phyloP scores from a whole-genome alignment of 2,797 vertebrate genomes.

The Steatocranus sp. region DNA sequence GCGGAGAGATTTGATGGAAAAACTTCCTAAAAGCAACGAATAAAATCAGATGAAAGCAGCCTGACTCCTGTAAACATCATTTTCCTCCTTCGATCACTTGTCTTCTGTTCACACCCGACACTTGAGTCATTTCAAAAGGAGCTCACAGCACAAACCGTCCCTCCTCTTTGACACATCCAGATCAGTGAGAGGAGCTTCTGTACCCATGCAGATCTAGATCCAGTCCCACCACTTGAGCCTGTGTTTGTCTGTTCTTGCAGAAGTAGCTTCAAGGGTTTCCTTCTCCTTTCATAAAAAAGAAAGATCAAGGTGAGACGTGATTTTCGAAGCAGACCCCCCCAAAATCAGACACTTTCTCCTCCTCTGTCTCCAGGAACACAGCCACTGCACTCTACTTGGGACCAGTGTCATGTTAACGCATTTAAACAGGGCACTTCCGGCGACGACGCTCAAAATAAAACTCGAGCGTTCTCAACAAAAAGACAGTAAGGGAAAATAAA shows the following conservation, averaged over 20 bases:
- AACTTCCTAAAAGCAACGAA: background rate
- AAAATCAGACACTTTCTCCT: slow-evolving; percentile 9
- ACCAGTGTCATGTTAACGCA: background rate
- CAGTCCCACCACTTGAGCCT: background rate
- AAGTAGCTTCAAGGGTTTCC: background rate
- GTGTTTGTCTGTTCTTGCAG: background rate
- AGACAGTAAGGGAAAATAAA: background rate
- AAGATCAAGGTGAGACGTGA: background rate
- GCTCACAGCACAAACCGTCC: slow-evolving; percentile 16
- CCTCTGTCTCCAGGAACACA: slow-evolving; percentile 24
- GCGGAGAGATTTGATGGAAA: background rate
- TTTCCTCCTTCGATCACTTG: slow-evolving; percentile 34
- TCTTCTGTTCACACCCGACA: slow-evolving; percentile 19
- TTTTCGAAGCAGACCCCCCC: background rate
- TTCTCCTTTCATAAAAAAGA: background rate
- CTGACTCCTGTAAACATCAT: slow-evolving; percentile 9
- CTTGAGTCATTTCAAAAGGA: slow-evolving; percentile 26
- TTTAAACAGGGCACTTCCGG: slow-evolving; percentile 12
- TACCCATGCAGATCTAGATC: background rate
- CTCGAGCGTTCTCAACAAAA: background rate
- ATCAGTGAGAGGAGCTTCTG: background rate
- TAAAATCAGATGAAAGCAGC: slow-evolving; percentile 7
- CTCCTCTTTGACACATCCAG: slow-evolving; percentile 28
- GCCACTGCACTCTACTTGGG: slow-evolving; percentile 41
- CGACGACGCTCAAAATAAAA: slow-evolving; percentile 11